Evolutionary conservation across 2,797 vertebrate species (phyloP), one percentile per base, ranked within the genome.

Genomic region (Anas georgica): DNA sequence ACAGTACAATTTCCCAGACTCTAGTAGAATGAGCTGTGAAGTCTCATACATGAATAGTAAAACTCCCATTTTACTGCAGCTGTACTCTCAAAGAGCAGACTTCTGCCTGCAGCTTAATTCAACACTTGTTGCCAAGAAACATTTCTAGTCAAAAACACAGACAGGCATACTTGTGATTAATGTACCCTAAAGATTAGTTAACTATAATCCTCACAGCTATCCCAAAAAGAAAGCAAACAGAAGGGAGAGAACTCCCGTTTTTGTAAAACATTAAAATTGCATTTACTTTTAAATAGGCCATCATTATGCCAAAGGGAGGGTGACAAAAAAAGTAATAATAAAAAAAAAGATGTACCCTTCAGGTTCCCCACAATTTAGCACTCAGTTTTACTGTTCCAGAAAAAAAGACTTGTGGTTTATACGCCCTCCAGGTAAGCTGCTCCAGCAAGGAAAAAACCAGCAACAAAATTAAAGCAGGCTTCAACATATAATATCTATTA

Each of bases 101-200:
- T 81, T 83, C 45, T 5, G 91, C 91, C 85, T 79, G 83, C 83
- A 93, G 87, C 83, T 93, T 86, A 91, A 90, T 79, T 76, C 85
- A 92, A 86, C 28, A 45, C 46, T 88, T 82, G 87, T 54, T 93
- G 89, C 87, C 91, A 95, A 90, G 92, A 86, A 82, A 43, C 59
- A 79, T 60, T 93, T 60, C 69, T 86, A 66, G 66, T 56, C 52
- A 93, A 75, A 95, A 95, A 92, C 35, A 55, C 50, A 75, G 20
- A 62, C 11, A 76, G 29, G 35, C 79, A 56, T 17, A 50, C 33
- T 50, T 82, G 68, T 50, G 70, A 94, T 28, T 90, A 69, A 90
- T 64, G 76, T 12, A 82, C 28, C 39, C 46, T 63, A 70, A 59
- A 76, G 84, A 83, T 93, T 73, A 88, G 35, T 95, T 92, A 96